These are phyloP conservation scores for Corythornis madagascariensis DNA, from an alignment of 2,113 vertebrate species.

Conservation along the genomic window DNA sequence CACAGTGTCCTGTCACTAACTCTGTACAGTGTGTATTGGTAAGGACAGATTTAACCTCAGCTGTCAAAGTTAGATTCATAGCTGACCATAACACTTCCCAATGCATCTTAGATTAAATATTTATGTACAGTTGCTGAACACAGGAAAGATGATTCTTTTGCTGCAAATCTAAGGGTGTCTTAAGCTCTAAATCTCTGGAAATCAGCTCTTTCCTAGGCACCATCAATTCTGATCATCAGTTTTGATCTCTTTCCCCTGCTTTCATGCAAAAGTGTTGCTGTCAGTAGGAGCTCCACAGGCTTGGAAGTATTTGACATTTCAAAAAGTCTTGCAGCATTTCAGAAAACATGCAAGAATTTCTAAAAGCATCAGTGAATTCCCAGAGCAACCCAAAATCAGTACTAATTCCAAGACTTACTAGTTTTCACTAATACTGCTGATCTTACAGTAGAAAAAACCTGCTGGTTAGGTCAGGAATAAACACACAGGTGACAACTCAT, in stretches of 20 bases:
- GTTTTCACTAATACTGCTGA: background rate
- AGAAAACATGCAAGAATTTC: background rate
- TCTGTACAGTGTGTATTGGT: background rate
- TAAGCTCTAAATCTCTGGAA: background rate
- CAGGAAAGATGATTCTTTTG: background rate
- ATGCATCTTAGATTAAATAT: background rate
- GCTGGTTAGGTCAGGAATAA: background rate
- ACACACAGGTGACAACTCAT: background rate
- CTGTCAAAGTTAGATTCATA: background rate
- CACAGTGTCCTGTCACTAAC: background rate
- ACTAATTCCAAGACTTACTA: background rate
- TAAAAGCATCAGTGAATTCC: background rate
- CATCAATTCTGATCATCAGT: background rate
- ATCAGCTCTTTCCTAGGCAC: background rate
- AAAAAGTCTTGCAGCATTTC: background rate
- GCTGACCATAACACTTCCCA: background rate
- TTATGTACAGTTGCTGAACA: background rate
- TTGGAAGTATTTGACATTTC: background rate
- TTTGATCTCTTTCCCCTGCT: background rate
- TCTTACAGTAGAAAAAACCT: background rate
- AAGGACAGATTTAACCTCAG: background rate
- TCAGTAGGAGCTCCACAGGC: background rate
- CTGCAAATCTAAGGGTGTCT: background rate
- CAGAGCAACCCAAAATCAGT: background rate
- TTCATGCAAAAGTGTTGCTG: background rate